Base-by-base conservation (phyloP, 2,113 vertebrate genomes). In the Cinclus cinclus region DNA sequence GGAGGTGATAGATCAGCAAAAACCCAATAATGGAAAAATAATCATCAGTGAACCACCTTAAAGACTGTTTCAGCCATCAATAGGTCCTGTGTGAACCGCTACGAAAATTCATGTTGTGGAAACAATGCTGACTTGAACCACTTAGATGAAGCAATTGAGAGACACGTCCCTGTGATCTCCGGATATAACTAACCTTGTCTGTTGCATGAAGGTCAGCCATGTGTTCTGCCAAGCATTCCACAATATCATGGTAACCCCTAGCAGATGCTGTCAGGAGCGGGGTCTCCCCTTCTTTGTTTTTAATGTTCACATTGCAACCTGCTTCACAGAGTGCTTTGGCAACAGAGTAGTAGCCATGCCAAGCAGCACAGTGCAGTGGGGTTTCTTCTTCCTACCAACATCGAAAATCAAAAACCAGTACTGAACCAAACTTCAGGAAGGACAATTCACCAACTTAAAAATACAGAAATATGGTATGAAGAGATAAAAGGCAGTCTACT, bases 161-260 rank as follows among this genome's bases (percentile, higher is more conserved):
- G n/a, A 53, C 6, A 64, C 0, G 3, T 19, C 47, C 18, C 49
- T 20, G 23, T 20, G 67, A 53, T 23, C 13, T 87, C 59, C 9
- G 14, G 28, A 73, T 6, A 3, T 47, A 91, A 92, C 92, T 90
- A 82, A 99, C 99, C 98, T 99, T 99, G 97, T 99, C 99, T 6
- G 97, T 98, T 28, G 98, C 98, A 79, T 98, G 98, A 33, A 99
- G 97, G 86, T 99, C 98, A 11, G 99, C 99, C 8, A 97, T 95
- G 1, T 99, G 98, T 30, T 99, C 99, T 65, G 98, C 97, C 95
- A 99, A 97, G 85, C 99, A 99, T 90, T 99, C 98, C 90, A 99
- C 99, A 10, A 99, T 99, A 96, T 99, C 99, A 22, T 98, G 98
- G 88, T 99, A 99, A 71, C 99, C 99, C 17, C 99, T 98, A 64